phyloP scores from a whole-genome alignment of 2,113 vertebrate genomes.

The Pogona vitticeps region DNA sequence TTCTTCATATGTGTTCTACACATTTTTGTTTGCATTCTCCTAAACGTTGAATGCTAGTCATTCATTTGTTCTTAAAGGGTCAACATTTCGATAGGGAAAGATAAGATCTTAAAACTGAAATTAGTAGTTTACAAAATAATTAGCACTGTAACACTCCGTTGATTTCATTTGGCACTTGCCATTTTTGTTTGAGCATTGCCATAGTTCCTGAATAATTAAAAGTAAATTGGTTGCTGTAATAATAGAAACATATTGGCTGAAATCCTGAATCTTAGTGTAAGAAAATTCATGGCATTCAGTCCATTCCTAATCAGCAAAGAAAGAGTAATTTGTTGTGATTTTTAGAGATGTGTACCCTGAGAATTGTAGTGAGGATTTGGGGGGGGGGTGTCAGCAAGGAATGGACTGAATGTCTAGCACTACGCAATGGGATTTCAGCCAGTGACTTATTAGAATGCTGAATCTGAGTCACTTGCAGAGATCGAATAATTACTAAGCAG shows the following conservation, averaged over 20 bases:
- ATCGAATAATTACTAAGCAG: not conserved
- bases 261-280: no score
- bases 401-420: no score
- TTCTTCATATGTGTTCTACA: constrained; percentile 8
- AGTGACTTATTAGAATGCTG: not conserved
- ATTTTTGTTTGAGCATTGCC: not conserved
- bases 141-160: not conserved
- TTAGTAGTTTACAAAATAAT: not conserved
- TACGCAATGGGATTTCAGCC: no score
- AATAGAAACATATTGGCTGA: not conserved
- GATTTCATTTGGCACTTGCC: not conserved
- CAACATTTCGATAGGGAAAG: not conserved
- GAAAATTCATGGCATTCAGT: no score
- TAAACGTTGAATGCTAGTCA: constrained; percentile 7
- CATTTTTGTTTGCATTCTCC: constrained; percentile 42
- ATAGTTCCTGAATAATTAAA: not conserved
- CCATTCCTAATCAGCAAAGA: no score
- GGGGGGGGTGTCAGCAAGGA: no score
- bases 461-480: not conserved
- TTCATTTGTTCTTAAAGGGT: constrained; percentile 2
- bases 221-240: not conserved
- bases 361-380: no score
- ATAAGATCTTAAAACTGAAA: not conserved
- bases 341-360: no score
- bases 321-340: no score